Conservation (phyloP, 53 echinoderm and acorn worm species). For the Paracentrotus lividus region DNA sequence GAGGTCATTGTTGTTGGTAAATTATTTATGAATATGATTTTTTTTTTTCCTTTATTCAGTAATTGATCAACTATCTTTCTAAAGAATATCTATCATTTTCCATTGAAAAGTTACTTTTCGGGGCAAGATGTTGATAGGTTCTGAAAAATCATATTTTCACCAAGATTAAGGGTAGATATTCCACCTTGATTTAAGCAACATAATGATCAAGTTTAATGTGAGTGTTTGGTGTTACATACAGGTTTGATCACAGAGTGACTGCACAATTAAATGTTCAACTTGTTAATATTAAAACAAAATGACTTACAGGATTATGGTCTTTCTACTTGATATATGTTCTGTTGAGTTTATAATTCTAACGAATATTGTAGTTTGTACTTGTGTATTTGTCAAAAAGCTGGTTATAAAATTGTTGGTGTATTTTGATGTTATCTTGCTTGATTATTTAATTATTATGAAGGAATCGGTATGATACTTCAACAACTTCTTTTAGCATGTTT, state of each 20-base stretch:
- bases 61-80: too few relatives aligned
- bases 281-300: background rate
- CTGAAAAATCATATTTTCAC: background rate
- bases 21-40: too few relatives aligned
- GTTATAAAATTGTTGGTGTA: background rate
- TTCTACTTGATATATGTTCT: too few relatives aligned
- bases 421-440: background rate
- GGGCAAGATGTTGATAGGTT: background rate
- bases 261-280: conserved; percentile 24
- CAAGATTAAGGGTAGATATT: background rate
- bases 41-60: background rate
- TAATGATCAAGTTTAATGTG: background rate
- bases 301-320: too few relatives aligned
- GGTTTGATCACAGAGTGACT: background rate
- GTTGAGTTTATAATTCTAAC: too few relatives aligned
- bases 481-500: background rate
- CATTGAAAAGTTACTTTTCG: background rate
- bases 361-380: too few relatives aligned
- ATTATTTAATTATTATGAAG: background rate
- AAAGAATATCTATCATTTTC: too few relatives aligned
- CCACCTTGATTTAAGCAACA: background rate
- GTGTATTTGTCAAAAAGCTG: background rate
- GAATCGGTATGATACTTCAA: background rate
- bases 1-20: too few relatives aligned
- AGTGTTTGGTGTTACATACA: background rate